Evolutionary conservation across 2,888 invertebrate genomes (phyloP).

Genomic region (Pyralis farinalis): DNA sequence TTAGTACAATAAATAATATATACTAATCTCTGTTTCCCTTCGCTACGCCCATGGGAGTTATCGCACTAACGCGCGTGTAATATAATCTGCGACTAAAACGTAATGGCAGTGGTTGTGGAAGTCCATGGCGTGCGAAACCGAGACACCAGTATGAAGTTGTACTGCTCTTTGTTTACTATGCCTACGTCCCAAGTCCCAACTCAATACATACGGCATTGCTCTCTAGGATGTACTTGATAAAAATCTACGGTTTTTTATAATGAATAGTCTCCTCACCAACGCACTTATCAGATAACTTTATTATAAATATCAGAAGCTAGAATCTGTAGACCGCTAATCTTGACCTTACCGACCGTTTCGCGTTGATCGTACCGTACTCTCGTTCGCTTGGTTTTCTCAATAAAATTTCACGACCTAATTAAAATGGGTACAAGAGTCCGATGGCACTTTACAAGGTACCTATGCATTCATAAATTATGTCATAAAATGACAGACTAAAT

Average conservation of each 20-base stretch:
- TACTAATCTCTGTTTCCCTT: too few relatives aligned
- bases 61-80: too few relatives aligned
- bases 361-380: conserved; percentile 11
- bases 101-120: too few relatives aligned
- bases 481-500: conserved; percentile 77
- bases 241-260: conserved; percentile 49
- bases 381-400: conserved; percentile 24
- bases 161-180: too few relatives aligned
- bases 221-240: conserved; percentile 35
- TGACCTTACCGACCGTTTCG: conserved; percentile 12
- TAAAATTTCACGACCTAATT: conserved; percentile 51
- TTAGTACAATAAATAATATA: too few relatives aligned
- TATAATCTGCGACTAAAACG: too few relatives aligned
- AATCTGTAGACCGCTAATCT: conserved; percentile 33
- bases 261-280: conserved; percentile 33
- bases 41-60: too few relatives aligned
- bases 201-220: conserved; percentile 23
- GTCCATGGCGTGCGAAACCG: too few relatives aligned
- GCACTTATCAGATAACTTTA: conserved; percentile 41
- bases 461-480: conserved; percentile 68
- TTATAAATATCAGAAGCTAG: conserved; percentile 50
- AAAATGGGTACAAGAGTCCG: conserved; percentile 72
- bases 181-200: conserved; percentile 4
- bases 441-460: conserved; percentile 70
- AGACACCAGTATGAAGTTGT: too few relatives aligned